Evolutionary conservation across 2,797 vertebrate genomes (phyloP).

Genomic region (Tragopan temminckii): DNA sequence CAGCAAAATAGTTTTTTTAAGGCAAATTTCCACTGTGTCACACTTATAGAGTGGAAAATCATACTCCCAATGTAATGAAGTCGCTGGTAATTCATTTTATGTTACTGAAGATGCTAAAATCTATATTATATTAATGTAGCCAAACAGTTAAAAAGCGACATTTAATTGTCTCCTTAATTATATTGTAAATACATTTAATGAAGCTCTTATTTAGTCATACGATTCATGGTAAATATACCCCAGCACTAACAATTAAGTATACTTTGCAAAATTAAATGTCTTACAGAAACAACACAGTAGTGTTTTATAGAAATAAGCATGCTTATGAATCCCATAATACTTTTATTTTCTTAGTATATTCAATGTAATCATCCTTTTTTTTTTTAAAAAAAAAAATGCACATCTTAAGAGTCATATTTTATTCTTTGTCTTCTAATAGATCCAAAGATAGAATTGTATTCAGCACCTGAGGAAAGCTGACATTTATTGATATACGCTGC

Average conservation of each 20-base stretch:
- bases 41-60: not conserved
- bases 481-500: conserved; percentile 2
- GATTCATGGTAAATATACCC: not conserved
- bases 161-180: conserved; percentile 1
- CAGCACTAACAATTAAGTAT: not conserved
- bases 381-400: too few species aligned
- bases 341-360: not conserved
- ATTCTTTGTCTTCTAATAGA: conserved; percentile 26
- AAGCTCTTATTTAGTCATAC: not conserved
- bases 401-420: not conserved
- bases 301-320: not conserved
- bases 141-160: not conserved
- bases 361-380: not conserved
- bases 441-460: not conserved
- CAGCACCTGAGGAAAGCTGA: not conserved
- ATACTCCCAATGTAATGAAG: accelerated
- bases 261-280: not conserved
- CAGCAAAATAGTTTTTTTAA: not conserved
- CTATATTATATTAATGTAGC: not conserved
- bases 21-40: not conserved
- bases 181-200: not conserved
- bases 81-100: not conserved
- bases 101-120: not conserved
- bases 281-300: not conserved
- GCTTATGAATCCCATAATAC: not conserved